Evolutionary conservation across 2,113 vertebrate species (phyloP), one percentile per base, ranked within the genome.

Genomic region (Catharus minimus): DNA sequence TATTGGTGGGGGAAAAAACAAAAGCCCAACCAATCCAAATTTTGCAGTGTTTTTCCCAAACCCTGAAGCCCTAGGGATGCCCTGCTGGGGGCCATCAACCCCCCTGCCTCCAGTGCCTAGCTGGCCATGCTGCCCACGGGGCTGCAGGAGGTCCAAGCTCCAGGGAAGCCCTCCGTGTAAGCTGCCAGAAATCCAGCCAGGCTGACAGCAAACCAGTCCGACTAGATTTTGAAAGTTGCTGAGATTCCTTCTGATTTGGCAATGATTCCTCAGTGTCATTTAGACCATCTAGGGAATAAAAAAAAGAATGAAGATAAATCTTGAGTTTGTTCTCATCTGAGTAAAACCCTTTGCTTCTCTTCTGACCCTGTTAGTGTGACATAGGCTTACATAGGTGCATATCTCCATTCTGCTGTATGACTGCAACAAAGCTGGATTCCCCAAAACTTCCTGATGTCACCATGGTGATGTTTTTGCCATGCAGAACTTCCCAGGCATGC

Each of bases 71-170:
- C 44, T 27, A 16, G 22, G 24, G 32, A 28, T 60, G 73, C 32
- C 9, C 27, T 13, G 1, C 19, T 13, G 12, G 12, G 73, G 21
- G 26, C 46, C 49, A 13, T 13, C 47, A 20, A 20, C 15, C 7
- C 16, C 28, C 6, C 11, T 0, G 4, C 57, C 56, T 18, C 21
- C 5, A 1, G 28, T 28, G n/a, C 27, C 44, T 0, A 4, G 50
- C 19, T 2, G 1, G 14, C 46, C 52, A 62, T 7, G 4, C 49
- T 53, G 46, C 55, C n/a, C 58, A 22, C 0, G 0, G 12, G 57
- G 49, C 41, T 49, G 28, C 52, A 41, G 36, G 56, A 67, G 28
- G 22, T 56, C 73, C 52, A 46, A 36, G 60, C 62, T 72, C 23
- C 36, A 36, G 43, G n/a, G 43, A 3, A 92, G 9, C 27, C 22